phyloP scores from a whole-genome alignment of 2,888 invertebrate species.

The Prosapia bicincta region DNA sequence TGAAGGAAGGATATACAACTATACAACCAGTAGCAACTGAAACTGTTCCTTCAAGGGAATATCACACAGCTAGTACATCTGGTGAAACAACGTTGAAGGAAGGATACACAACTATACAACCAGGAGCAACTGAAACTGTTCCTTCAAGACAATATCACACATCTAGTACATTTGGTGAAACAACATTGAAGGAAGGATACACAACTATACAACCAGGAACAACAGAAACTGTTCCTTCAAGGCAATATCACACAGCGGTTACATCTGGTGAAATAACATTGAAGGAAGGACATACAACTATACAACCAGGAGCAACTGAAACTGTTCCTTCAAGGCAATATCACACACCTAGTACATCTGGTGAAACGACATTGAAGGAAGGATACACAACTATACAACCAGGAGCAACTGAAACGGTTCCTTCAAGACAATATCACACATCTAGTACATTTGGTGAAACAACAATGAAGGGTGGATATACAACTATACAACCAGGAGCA shows the following conservation, averaged over 20 bases:
- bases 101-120: background rate
- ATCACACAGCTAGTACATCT: background rate
- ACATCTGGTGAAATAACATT: background rate
- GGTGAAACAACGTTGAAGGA: background rate
- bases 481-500: background rate
- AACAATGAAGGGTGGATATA: background rate
- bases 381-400: background rate
- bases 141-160: background rate
- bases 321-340: background rate
- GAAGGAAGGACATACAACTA: background rate
- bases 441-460: background rate
- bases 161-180: background rate
- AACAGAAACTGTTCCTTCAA: background rate
- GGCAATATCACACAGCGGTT: background rate
- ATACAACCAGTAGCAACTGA: constrained; percentile 19
- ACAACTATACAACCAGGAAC: background rate
- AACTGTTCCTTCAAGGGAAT: background rate
- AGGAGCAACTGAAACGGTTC: background rate
- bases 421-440: background rate
- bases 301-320: background rate
- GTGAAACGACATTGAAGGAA: background rate
- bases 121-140: background rate
- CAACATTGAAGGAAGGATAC: background rate
- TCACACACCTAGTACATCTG: background rate
- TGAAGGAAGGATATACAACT: background rate